Conservation (phyloP, 2,888 invertebrate genomes). For the Nephrocerus scutellatus region DNA sequence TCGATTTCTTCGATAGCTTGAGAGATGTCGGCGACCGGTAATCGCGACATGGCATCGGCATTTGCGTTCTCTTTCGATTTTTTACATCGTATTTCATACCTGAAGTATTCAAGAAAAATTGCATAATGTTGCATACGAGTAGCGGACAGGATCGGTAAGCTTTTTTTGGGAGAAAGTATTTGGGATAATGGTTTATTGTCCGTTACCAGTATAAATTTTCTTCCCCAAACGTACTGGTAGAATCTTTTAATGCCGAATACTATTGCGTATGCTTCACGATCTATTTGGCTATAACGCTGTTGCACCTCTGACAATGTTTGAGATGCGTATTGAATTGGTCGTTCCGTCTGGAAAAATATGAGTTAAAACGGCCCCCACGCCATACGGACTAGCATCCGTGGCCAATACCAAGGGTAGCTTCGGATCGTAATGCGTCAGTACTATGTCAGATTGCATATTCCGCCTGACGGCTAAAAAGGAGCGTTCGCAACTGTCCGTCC, state of each 20-base stretch:
- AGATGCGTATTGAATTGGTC: slow-evolving; percentile 38
- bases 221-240: slow-evolving; percentile 39
- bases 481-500: slow-evolving; percentile 23
- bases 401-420: slow-evolving; percentile 26
- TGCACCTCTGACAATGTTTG: slow-evolving; percentile 22
- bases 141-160: slow-evolving; percentile 20
- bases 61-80: slow-evolving; percentile 20
- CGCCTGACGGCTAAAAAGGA: slow-evolving; percentile 26
- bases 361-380: slow-evolving; percentile 33
- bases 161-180: slow-evolving; percentile 19
- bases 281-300: slow-evolving; percentile 13
- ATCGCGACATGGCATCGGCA: slow-evolving; percentile 22
- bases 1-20: slow-evolving; percentile 10
- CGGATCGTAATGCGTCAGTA: slow-evolving; percentile 29
- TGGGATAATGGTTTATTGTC: slow-evolving; percentile 24
- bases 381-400: slow-evolving; percentile 27
- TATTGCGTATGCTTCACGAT: slow-evolving; percentile 32
- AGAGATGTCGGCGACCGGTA: slow-evolving; percentile 11
- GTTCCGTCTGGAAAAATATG: slow-evolving; percentile 32
- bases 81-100: slow-evolving; percentile 20
- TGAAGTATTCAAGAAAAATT: slow-evolving; percentile 21
- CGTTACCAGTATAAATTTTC: slow-evolving; percentile 22
- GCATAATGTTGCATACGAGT: slow-evolving; percentile 24
- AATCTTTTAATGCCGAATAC: slow-evolving; percentile 39
- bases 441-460: slow-evolving; percentile 18